Evolutionary conservation across 2,888 invertebrate species (phyloP).

Genomic region (Pyrgus malvae): DNA sequence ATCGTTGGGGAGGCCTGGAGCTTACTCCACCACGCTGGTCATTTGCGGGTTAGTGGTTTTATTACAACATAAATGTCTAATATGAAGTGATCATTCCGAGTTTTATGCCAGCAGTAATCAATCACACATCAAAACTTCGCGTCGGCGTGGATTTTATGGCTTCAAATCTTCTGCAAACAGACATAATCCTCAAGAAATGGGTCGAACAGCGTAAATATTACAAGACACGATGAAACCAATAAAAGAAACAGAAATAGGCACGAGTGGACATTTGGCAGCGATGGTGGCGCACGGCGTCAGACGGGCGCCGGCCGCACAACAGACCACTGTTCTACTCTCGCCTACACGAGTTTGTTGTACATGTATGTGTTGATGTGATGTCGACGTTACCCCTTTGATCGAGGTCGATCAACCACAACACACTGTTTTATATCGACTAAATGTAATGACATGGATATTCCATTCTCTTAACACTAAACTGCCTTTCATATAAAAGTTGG

Average conservation of each 20-base stretch:
- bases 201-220: slow-evolving; percentile 9
- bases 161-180: not conserved
- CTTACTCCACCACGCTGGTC: no score
- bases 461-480: no score
- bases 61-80: no score
- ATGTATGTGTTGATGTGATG: slow-evolving; percentile 31
- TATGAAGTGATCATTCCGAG: no score
- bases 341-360: not conserved
- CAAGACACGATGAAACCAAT: slow-evolving; percentile 16
- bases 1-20: no score
- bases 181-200: slow-evolving; percentile 6
- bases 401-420: slow-evolving; percentile 45
- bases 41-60: no score
- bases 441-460: no score
- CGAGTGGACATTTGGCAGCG: slow-evolving; percentile 39
- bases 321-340: slow-evolving; percentile 58
- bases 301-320: slow-evolving; percentile 60
- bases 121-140: no score
- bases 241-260: slow-evolving; percentile 30
- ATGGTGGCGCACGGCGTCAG: slow-evolving; percentile 42
- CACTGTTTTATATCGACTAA: no score
- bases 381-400: slow-evolving; percentile 44
- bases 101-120: no score
- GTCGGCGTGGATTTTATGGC: not conserved
- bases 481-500: no score